Evolutionary conservation across 2,888 invertebrate genomes (phyloP).

Genomic region (Dexiosoma caninum): DNA sequence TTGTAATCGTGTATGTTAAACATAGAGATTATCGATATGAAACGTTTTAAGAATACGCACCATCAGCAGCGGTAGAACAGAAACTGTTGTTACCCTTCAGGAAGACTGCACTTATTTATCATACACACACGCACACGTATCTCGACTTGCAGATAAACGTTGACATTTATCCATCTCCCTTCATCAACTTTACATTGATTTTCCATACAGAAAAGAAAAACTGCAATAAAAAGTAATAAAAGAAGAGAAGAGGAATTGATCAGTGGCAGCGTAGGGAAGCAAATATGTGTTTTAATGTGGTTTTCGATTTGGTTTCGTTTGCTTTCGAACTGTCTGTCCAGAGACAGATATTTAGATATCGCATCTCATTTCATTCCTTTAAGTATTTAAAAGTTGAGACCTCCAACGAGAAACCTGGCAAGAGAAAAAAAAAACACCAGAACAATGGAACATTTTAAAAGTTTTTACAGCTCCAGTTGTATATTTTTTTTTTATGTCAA

Average conservation of each 20-base stretch:
- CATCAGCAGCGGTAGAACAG: background rate
- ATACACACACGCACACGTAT: conserved; percentile 24
- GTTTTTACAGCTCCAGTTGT: conserved; percentile 43
- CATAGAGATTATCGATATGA: conserved; percentile 59
- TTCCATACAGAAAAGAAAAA: background rate
- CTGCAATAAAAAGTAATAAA: background rate
- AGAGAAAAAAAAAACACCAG: background rate
- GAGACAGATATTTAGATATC: conserved; percentile 40
- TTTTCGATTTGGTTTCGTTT: background rate
- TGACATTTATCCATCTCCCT: conserved; percentile 58
- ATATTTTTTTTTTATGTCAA: conserved; percentile 29
- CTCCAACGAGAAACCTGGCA: conserved; percentile 38
- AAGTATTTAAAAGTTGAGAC: conserved; percentile 25
- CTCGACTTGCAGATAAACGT: conserved; percentile 22
- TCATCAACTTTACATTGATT: conserved; percentile 4
- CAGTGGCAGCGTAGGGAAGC: background rate
- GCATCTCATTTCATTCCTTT: conserved; percentile 30
- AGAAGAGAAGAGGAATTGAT: conserved; percentile 31
- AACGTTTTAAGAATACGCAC: conserved; percentile 35
- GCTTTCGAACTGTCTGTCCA: background rate
- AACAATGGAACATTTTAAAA: background rate
- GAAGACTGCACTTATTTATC: background rate
- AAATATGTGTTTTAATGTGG: conserved; percentile 7
- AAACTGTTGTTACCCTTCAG: conserved; percentile 34
- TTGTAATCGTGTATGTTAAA: conserved; percentile 61